These are phyloP conservation scores for Tupaia tana DNA, from an alignment of 2,113 vertebrate species.

Conservation along the genomic window DNA sequence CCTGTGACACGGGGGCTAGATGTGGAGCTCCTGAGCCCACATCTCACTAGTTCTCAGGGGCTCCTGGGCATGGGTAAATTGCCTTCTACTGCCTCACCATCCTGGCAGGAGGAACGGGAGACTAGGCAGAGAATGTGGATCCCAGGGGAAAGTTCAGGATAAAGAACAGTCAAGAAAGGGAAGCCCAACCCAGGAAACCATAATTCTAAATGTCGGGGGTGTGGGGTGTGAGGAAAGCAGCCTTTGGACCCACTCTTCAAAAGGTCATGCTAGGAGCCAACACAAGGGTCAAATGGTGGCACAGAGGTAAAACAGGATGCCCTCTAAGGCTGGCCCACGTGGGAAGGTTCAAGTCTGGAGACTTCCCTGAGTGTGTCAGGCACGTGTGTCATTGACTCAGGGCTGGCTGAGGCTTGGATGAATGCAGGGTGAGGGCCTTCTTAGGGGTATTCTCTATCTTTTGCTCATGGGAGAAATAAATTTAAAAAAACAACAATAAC, in stretches of 20 bases:
- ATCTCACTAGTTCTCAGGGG: neutral
- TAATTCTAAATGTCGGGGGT: fast-evolving
- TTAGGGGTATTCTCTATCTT: too few species aligned
- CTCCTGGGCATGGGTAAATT: neutral
- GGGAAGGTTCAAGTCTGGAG: too few species aligned
- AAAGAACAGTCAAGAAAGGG: neutral
- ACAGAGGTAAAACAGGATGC: too few species aligned
- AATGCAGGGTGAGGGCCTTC: too few species aligned
- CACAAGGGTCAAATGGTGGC: neutral
- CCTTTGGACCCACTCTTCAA: neutral
- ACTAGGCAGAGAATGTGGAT: neutral
- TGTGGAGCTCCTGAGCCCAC: neutral
- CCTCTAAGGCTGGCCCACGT: too few species aligned
- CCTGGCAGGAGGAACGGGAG: neutral
- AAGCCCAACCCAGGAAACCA: neutral
- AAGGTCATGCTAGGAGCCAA: too few species aligned
- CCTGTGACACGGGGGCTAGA: neutral
- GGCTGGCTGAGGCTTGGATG: too few species aligned
- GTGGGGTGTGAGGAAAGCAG: neutral
- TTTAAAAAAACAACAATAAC: too few species aligned
- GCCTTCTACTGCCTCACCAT: neutral
- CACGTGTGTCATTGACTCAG: too few species aligned
- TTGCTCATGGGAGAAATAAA: too few species aligned
- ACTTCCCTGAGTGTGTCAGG: too few species aligned
- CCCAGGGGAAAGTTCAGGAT: neutral